These are phyloP conservation scores for Cylloceria caligata DNA, from an alignment of 2,888 invertebrate species.

Conservation along the genomic window DNA sequence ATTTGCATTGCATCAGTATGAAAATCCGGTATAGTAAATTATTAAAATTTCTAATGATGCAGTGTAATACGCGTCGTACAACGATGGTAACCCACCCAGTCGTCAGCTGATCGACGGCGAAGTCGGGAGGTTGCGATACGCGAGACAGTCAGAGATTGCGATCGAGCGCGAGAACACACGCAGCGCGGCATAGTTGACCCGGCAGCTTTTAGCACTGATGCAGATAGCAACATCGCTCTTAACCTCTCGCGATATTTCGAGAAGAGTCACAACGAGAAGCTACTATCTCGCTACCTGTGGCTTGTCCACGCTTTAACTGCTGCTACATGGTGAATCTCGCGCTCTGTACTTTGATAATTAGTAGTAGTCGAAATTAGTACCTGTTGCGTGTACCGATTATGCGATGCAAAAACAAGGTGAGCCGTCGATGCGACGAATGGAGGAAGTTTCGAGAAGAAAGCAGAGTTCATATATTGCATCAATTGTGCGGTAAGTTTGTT, in stretches of 20 bases:
- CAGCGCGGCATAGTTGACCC: slow-evolving; percentile 11
- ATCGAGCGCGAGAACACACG: slow-evolving; percentile 37
- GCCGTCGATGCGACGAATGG: slow-evolving; percentile 6
- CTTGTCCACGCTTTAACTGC: slow-evolving; percentile 21
- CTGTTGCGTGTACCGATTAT: slow-evolving; percentile 72
- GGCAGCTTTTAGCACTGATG: slow-evolving; percentile 43
- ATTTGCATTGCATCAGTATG: slow-evolving; percentile 53
- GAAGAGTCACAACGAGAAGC: slow-evolving; percentile 29
- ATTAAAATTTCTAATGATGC: slow-evolving; percentile 60
- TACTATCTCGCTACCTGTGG: slow-evolving; percentile 31
- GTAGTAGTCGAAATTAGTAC: slow-evolving; percentile 73
- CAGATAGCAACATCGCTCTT: slow-evolving; percentile 41
- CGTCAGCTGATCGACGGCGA: slow-evolving; percentile 32
- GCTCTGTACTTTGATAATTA: slow-evolving; percentile 66
- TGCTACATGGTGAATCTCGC: slow-evolving; percentile 13
- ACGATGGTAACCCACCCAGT: neutral
- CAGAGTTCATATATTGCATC: no score
- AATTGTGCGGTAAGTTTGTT: no score
- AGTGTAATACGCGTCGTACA: slow-evolving; percentile 20
- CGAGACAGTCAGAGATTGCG: slow-evolving; percentile 20
- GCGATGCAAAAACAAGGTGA: slow-evolving; percentile 4
- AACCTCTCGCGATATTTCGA: slow-evolving; percentile 16
- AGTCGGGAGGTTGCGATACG: neutral
- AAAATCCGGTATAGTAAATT: slow-evolving; percentile 61
- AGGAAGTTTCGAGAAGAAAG: slow-evolving; percentile 6